Evolutionary conservation across 2,113 vertebrate species (phyloP), one percentile per base, ranked within the genome.

Genomic region (Meriones unguiculatus): DNA sequence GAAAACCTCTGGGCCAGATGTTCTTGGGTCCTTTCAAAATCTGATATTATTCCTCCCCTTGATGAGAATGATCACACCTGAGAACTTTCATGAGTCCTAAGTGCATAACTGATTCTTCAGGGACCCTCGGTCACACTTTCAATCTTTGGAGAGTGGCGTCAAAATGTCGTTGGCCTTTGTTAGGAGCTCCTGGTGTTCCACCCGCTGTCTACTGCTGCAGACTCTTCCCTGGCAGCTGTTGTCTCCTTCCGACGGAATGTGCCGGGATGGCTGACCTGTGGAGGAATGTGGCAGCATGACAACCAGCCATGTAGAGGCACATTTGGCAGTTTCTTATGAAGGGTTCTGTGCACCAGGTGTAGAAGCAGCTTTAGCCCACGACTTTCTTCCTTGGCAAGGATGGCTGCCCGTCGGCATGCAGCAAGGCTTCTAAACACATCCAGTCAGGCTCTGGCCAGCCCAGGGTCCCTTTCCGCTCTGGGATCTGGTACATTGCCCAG

Each of bases 401-500:
- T 38, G 57, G 38, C 85, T 90, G 81, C 59, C 73, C 78, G 46
- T 88, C 80, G 70, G 65, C 0, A 0, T 28, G 2, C 13, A 81
- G 59, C 52, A 35, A 89, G 89, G 15, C 62, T 76, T 95, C 30
- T 82, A 12, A 77, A 81, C 9, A 7, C 46, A 35, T 41, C 35
- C 7, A 41, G 72, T 86, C 54, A 50, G 85, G 54, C 88, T 38
- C 91, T 1, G 14, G 46, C 64, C 8, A 9, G 72, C 54, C 24
- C 50, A 22, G 35, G 54, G 77, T 84, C 87, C 38, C 85, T 94
- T 91, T 67, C 92, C 5, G 1, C 62, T 81, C 54, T 96, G 52
- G 84, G 76, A 87, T 94, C 95, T 96, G 96, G 93, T 96, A 87
- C 18, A 38, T 1, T 57, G 95, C 89, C 96, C 80, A 77, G 96